A percentile compares a stretch with the other conserved stretches of the same genome.
phyloP scores from a whole-genome alignment of 2,888 invertebrate genomes.

The Norana najaformis region DNA sequence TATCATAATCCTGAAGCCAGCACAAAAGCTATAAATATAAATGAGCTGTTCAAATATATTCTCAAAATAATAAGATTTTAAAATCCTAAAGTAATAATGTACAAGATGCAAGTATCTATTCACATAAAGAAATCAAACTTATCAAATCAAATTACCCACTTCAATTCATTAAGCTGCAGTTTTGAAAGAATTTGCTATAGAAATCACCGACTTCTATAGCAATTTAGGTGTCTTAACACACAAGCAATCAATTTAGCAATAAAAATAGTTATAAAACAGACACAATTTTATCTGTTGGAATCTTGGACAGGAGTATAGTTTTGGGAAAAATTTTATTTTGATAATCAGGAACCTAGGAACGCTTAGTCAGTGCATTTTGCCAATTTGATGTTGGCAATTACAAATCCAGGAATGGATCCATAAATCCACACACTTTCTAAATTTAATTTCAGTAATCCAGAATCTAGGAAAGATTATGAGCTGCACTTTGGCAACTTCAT shows the following conservation, averaged over 20 bases:
- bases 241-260: neutral
- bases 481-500: neutral
- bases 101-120: neutral
- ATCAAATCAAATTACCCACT: neutral
- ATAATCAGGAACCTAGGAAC: neutral
- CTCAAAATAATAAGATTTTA: too few species aligned
- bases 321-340: neutral
- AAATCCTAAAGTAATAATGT: too few species aligned
- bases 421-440: too few species aligned
- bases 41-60: too few species aligned
- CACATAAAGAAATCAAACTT: neutral
- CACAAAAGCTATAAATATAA: too few species aligned
- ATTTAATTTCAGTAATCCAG: too few species aligned
- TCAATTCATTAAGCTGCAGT: neutral
- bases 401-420: neutral
- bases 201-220: neutral
- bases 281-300: neutral
- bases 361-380: neutral
- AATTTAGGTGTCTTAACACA: neutral
- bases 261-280: neutral
- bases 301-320: too few species aligned
- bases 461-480: too few species aligned
- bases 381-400: neutral
- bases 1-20: too few species aligned
- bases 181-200: neutral